These are phyloP conservation scores for Pteromalus puparum DNA, from an alignment of 1,140 invertebrate genomes.

Conservation along the genomic window DNA sequence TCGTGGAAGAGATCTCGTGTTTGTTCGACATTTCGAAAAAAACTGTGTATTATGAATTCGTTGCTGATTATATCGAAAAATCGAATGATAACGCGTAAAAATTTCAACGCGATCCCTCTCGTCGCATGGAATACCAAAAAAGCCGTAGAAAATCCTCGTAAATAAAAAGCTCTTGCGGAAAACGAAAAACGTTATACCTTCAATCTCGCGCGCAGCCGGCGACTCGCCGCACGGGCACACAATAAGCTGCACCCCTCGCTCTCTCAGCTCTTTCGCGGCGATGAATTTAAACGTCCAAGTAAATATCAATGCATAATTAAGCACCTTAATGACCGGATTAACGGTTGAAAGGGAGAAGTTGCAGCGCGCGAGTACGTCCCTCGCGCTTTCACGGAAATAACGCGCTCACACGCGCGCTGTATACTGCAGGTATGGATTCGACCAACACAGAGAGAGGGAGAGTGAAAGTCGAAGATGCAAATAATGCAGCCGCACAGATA, in stretches of 20 bases:
- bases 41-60: too few species aligned
- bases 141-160: too few species aligned
- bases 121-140: too few species aligned
- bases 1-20: too few species aligned
- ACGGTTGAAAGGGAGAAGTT: constrained; percentile 38
- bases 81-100: too few species aligned
- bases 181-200: background rate
- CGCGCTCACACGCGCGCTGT: background rate
- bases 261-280: background rate
- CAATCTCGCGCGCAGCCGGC: background rate
- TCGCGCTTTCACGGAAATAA: background rate
- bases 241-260: background rate
- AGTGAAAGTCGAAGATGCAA: constrained; percentile 12
- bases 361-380: background rate
- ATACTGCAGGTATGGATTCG: constrained; percentile 37
- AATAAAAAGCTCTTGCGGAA: too few species aligned
- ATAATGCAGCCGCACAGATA: constrained; percentile 16
- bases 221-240: background rate
- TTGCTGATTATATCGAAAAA: too few species aligned
- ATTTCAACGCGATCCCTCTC: too few species aligned
- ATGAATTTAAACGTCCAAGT: constrained; percentile 24
- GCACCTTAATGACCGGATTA: constrained; percentile 27
- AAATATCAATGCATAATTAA: constrained; percentile 46
- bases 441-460: constrained; percentile 7
- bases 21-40: too few species aligned